Evolutionary conservation across 2,888 invertebrate species (phyloP).

Genomic region (Ptilodon capucinus): DNA sequence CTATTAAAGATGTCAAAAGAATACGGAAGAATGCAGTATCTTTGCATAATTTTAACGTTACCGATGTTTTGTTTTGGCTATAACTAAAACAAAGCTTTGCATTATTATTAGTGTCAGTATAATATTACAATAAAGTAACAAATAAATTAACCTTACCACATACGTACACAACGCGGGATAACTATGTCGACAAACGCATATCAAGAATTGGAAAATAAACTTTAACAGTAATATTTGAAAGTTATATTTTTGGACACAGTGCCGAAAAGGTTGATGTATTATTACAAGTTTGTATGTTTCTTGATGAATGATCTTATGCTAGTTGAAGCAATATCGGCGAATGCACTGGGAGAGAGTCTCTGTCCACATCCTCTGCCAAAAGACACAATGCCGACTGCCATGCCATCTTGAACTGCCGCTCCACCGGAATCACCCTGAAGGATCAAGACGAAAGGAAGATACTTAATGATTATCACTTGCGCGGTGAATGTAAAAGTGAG

Average conservation of each 20-base stretch:
- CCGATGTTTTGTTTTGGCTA: too few relatives aligned
- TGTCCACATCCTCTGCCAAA: slow-evolving; percentile 64
- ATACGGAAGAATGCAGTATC: background rate
- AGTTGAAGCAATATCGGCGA: slow-evolving; percentile 57
- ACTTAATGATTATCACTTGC: too few relatives aligned
- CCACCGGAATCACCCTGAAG: slow-evolving; percentile 58
- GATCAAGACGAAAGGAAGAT: too few relatives aligned
- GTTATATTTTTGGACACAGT: background rate
- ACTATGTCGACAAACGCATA: too few relatives aligned
- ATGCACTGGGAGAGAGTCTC: slow-evolving; percentile 57
- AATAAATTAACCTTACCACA: background rate
- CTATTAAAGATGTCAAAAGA: background rate
- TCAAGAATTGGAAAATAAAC: too few relatives aligned
- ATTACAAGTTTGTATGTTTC: slow-evolving; percentile 49
- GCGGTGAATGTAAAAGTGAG: too few relatives aligned
- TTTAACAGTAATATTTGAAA: too few relatives aligned
- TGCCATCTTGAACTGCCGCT: slow-evolving; percentile 55
- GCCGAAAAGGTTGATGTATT: too few relatives aligned
- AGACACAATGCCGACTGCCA: slow-evolving; percentile 63
- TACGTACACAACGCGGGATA: background rate
- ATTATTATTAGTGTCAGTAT: background rate
- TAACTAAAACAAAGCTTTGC: too few relatives aligned
- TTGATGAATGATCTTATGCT: slow-evolving; percentile 57
- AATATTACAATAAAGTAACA: background rate
- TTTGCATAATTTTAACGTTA: background rate